Conservation (phyloP, 2,797 vertebrate genomes). For the Pogonophryne albipinna region DNA sequence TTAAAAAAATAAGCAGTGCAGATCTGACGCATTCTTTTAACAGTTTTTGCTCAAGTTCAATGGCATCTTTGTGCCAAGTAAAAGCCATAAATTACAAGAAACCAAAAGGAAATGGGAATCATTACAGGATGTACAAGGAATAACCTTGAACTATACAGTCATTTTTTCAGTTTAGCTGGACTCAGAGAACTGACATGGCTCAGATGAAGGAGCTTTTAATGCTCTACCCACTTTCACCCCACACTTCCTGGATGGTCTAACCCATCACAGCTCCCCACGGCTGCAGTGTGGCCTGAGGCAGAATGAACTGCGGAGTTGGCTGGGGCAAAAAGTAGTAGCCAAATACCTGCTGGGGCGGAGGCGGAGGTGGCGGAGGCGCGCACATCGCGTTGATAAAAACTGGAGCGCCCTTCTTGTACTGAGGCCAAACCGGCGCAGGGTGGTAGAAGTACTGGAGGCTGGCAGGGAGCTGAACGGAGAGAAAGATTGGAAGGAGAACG, state of each 20-base stretch:
- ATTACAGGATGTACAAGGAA: constrained; percentile 46
- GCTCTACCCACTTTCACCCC: constrained; percentile 10
- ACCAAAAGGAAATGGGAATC: constrained; percentile 20
- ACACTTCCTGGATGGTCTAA: constrained; percentile 27
- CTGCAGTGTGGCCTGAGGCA: constrained; percentile 82
- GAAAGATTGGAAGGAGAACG: constrained; percentile 4
- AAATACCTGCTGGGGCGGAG: constrained; percentile 72
- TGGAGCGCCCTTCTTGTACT: constrained; percentile 76
- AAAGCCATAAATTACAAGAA: constrained; percentile 16
- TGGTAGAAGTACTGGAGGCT: constrained; percentile 82
- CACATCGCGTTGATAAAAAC: constrained; percentile 81
- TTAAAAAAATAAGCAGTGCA: constrained; percentile 31
- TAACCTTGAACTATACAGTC: constrained; percentile 14
- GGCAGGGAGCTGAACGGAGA: constrained; percentile 61
- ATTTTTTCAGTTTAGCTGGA: constrained; percentile 39
- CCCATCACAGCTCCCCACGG: constrained; percentile 77
- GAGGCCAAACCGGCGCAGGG: constrained; percentile 79
- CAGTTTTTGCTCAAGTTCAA: constrained; percentile 29
- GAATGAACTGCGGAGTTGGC: constrained; percentile 81
- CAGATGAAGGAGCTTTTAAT: constrained; percentile 48
- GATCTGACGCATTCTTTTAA: constrained; percentile 32
- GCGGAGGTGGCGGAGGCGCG: constrained; percentile 59
- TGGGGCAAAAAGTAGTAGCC: constrained; percentile 84
- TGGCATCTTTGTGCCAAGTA: constrained; percentile 25
- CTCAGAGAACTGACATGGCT: constrained; percentile 48